Evolutionary conservation across 2,888 invertebrate species (phyloP).

Genomic region (Eucriotettix oculatus): DNA sequence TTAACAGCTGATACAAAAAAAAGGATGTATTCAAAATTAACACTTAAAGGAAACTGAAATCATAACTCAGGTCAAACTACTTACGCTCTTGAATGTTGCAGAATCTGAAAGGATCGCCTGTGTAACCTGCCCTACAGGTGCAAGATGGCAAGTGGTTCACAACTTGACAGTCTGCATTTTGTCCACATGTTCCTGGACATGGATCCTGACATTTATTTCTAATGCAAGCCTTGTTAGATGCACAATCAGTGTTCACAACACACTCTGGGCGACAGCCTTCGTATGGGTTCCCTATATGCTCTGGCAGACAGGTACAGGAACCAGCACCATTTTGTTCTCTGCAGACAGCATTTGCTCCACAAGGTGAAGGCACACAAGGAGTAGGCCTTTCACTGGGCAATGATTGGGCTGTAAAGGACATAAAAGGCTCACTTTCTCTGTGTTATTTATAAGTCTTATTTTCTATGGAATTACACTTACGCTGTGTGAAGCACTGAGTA

Average conservation of each 20-base stretch:
- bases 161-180: slow-evolving; percentile 56
- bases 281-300: slow-evolving; percentile 38
- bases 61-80: neutral
- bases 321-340: slow-evolving; percentile 28
- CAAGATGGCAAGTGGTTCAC: slow-evolving; percentile 53
- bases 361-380: slow-evolving; percentile 25
- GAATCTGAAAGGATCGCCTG: slow-evolving; percentile 57
- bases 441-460: neutral
- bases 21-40: neutral
- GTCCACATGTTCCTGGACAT: slow-evolving; percentile 60
- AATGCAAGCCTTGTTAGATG: slow-evolving; percentile 50
- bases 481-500: slow-evolving; percentile 25
- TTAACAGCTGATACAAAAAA: slow-evolving; percentile 1
- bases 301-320: slow-evolving; percentile 32
- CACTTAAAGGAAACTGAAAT: neutral
- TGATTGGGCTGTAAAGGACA: neutral
- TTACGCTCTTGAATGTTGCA: slow-evolving; percentile 28
- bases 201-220: slow-evolving; percentile 61
- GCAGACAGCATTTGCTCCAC: slow-evolving; percentile 26
- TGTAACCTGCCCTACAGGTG: slow-evolving; percentile 48
- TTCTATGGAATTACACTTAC: slow-evolving; percentile 16
- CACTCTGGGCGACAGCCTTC: slow-evolving; percentile 42
- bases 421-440: neutral
- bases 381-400: slow-evolving; percentile 4
- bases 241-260: slow-evolving; percentile 51